phyloP scores from a whole-genome alignment of 2,888 invertebrate species.

The Lasioglossum villosulum region DNA sequence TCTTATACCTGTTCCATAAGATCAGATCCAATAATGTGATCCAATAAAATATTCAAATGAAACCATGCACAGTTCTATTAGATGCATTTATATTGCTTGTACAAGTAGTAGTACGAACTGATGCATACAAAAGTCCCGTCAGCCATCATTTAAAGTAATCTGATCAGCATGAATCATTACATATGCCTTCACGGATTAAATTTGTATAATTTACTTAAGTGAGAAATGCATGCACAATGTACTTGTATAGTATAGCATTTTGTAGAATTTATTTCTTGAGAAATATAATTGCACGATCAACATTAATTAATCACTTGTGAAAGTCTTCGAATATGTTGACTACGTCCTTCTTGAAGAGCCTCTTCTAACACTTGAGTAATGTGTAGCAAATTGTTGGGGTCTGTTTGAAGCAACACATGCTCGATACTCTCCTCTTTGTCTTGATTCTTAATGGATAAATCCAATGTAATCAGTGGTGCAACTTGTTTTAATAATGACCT shows the following conservation, averaged over 20 bases:
- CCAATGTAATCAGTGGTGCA: constrained; percentile 87
- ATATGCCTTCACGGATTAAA: constrained; percentile 60
- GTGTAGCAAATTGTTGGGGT: constrained; percentile 86
- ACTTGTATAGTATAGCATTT: background rate
- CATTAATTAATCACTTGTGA: constrained; percentile 84
- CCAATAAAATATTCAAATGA: constrained; percentile 79
- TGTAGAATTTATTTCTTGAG: constrained; percentile 36
- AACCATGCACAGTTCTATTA: constrained; percentile 31
- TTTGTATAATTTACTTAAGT: constrained; percentile 52
- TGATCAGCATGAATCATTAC: constrained; percentile 63
- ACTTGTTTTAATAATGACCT: constrained; percentile 87
- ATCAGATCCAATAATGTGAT: constrained; percentile 72
- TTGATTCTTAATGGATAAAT: constrained; percentile 85
- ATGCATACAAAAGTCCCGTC: constrained; percentile 61
- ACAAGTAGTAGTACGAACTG: background rate
- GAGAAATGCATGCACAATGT: background rate
- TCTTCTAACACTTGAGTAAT: constrained; percentile 86
- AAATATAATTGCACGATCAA: constrained; percentile 23
- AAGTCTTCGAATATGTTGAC: constrained; percentile 86
- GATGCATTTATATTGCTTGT: constrained; percentile 30
- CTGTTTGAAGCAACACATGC: constrained; percentile 85
- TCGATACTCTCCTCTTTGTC: constrained; percentile 74
- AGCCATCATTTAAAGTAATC: constrained; percentile 67
- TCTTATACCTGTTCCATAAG: constrained; percentile 52
- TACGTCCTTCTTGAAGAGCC: constrained; percentile 87